These are phyloP conservation scores for Halictus quadricinctus DNA, from an alignment of 2,888 invertebrate genomes.

Conservation along the genomic window DNA sequence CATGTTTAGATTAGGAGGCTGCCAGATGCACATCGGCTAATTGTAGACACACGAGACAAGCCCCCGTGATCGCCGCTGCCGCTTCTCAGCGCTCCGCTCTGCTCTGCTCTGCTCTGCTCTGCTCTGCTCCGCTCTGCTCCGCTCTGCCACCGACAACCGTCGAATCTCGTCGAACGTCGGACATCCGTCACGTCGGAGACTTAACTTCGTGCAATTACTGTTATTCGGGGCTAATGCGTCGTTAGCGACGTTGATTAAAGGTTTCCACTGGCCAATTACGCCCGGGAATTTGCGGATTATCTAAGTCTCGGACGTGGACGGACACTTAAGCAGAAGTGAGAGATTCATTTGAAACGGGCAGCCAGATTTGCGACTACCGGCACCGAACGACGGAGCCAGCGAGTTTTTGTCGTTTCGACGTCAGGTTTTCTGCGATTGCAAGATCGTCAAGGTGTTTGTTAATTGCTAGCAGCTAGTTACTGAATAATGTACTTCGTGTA, in stretches of 20 bases:
- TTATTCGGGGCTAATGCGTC: background rate
- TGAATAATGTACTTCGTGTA: too few relatives aligned
- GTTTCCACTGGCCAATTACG: slow-evolving; percentile 1
- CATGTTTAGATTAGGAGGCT: slow-evolving; percentile 32
- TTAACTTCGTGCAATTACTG: slow-evolving; percentile 10
- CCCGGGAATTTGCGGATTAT: slow-evolving; percentile 2
- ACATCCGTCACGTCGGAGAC: slow-evolving; percentile 2
- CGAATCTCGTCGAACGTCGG: background rate
- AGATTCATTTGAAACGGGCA: background rate
- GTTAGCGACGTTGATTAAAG: slow-evolving; percentile 8
- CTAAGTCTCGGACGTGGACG: background rate
- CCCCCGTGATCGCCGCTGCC: slow-evolving; percentile 5
- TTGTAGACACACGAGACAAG: slow-evolving; percentile 32
- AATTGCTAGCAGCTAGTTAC: too few relatives aligned
- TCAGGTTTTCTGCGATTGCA: background rate
- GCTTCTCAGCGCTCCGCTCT: background rate
- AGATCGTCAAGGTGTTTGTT: background rate
- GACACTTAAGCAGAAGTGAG: background rate
- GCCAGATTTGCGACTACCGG: background rate
- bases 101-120: background rate
- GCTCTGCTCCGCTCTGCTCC: background rate
- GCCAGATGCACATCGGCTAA: slow-evolving; percentile 22
- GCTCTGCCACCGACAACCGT: background rate
- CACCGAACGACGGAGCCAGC: background rate
- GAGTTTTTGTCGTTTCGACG: background rate